Evolutionary conservation across 2,888 invertebrate species (phyloP).

Genomic region (Cephus pulcher): DNA sequence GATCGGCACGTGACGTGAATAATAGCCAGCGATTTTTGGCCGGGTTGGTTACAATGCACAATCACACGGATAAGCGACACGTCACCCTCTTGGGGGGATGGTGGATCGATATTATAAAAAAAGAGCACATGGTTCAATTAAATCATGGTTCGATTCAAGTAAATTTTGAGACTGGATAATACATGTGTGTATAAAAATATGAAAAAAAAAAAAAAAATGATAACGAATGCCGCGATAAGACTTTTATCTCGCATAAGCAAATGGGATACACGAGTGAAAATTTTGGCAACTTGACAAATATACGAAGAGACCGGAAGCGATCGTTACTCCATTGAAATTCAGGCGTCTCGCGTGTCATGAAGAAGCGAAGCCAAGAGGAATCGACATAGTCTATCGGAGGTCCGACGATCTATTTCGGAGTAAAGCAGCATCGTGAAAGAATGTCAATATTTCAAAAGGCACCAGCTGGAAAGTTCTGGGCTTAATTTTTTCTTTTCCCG

Average conservation of each 20-base stretch:
- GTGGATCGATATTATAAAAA: neutral
- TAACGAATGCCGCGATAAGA: neutral
- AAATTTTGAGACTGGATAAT: neutral
- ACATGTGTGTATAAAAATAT: neutral
- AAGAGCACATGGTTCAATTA: neutral
- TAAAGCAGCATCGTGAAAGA: neutral
- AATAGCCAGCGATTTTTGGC: neutral
- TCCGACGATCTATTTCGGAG: neutral
- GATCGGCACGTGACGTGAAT: neutral
- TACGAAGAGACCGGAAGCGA: neutral
- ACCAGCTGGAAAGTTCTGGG: neutral
- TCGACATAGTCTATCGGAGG: neutral
- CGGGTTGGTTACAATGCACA: neutral
- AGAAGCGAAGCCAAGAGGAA: neutral
- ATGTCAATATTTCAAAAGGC: neutral
- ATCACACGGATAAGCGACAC: neutral
- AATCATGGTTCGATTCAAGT: neutral
- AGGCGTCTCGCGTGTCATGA: neutral
- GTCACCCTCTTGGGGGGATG: neutral
- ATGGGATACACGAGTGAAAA: neutral
- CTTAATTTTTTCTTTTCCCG: neutral
- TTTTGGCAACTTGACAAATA: neutral
- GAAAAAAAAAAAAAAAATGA: too few species aligned
- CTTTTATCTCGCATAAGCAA: neutral
- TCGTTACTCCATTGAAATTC: neutral